phyloP scores from a whole-genome alignment of 2,797 vertebrate genomes.

The Enteromius treurensis region DNA sequence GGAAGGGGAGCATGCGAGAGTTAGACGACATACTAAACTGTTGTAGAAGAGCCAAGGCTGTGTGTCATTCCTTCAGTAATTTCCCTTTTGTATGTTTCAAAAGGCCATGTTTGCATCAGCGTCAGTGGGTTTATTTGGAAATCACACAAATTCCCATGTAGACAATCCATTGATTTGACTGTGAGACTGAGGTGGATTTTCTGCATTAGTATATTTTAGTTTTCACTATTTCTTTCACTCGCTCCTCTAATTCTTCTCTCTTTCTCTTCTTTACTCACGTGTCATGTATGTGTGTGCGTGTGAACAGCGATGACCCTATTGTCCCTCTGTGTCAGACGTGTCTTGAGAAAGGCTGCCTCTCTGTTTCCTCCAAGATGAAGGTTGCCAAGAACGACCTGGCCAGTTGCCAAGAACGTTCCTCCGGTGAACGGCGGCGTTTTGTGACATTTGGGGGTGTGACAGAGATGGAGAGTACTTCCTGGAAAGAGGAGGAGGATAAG shows the following conservation, averaged over 20 bases:
- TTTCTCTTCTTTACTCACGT: slow-evolving; percentile 25
- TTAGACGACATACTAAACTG: slow-evolving; percentile 28
- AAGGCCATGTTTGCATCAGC: slow-evolving; percentile 22
- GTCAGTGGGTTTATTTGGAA: not conserved
- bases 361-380: slow-evolving; percentile 74
- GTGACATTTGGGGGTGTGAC: slow-evolving; percentile 95
- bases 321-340: slow-evolving; percentile 78
- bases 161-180: slow-evolving; percentile 5
- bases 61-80: slow-evolving; percentile 20
- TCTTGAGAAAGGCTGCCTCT: slow-evolving; percentile 76
- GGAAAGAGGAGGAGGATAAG: slow-evolving; percentile 73
- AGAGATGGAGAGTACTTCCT: slow-evolving; percentile 86
- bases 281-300: slow-evolving; percentile 56
- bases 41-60: slow-evolving; percentile 6
- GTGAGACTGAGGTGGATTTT: slow-evolving; percentile 15
- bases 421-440: slow-evolving; percentile 78
- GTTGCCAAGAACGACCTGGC: slow-evolving; percentile 76
- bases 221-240: not conserved
- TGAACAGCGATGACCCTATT: slow-evolving; percentile 80
- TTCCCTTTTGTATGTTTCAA: slow-evolving; percentile 4
- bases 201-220: slow-evolving; percentile 3
- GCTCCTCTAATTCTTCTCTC: slow-evolving; percentile 29
- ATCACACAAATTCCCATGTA: not conserved
- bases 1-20: not conserved
- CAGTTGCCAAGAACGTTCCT: slow-evolving; percentile 74